Evolutionary conservation across 2,888 invertebrate species (phyloP), one percentile per base, ranked within the genome.

Genomic region (Drosophila histrio): DNA sequence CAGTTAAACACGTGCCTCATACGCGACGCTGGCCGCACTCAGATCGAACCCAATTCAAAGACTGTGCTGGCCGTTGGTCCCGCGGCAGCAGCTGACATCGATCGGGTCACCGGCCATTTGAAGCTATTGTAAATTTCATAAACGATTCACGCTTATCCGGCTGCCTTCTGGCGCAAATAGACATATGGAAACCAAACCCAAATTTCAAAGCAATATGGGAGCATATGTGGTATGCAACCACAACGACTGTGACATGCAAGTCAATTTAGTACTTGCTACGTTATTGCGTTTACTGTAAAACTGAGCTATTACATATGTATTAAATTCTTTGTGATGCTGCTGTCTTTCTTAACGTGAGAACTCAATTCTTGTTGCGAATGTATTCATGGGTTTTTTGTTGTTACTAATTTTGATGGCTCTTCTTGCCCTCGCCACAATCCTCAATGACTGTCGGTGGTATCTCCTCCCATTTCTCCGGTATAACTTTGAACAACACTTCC

Each of bases 21-120:
- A 66, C 93, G 95, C 72, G 98, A 99, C 92, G 98, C 98, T 3
- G 99, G 99, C 1, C 94, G 97, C 77, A 99, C 98, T 5, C 98
- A 99, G 92, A 96, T 99, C 70, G 95, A 95, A 44, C 94, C 96
- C 0, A 98, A 98, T 72, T 96, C 97, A 8, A 94, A 94, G 86
- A 99, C 99, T 60, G 98, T 98, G 1, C 93, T 98, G 58, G 98
- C 97, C 1, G 94, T 99, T 54, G 99, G 99, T n/a, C 99, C 98
- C 46, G 98, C 96, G 3, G 95, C 96, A 36, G 94, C 94, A 77
- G 93, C 94, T 79, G 90, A 95, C 41, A 93, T 98, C 77, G 96
- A 98, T 90, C 92, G 94, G 93, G 94, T 98, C 34, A 97, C 98
- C 17, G 97, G 97, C 50, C 96, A 97, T 92, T 93, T 98, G 70